Conservation (phyloP, 2,888 invertebrate species). For the Notodonta dromedarius region DNA sequence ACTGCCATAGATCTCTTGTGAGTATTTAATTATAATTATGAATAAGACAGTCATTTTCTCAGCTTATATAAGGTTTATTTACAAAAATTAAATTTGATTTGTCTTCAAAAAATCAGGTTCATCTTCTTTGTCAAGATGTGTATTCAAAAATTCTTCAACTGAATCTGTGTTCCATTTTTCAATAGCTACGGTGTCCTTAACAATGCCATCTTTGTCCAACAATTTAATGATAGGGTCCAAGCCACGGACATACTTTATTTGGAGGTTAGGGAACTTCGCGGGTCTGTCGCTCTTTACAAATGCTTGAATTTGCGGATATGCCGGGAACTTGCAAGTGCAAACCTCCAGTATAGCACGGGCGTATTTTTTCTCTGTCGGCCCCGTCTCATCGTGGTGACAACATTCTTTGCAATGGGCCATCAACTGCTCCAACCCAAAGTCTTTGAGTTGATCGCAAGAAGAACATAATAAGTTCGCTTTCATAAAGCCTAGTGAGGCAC, state of each 20-base stretch:
- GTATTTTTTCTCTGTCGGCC: constrained; percentile 89
- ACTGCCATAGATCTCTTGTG: constrained; percentile 92
- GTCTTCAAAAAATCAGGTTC: constrained; percentile 84
- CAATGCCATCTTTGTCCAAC: constrained; percentile 92
- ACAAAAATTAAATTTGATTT: constrained; percentile 77
- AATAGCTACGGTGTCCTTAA: constrained; percentile 95
- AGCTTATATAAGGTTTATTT: constrained; percentile 10
- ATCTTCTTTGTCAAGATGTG: constrained; percentile 89
- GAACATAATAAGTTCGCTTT: constrained; percentile 94
- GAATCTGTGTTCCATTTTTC: constrained; percentile 99
- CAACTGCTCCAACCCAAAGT: constrained; percentile 88
- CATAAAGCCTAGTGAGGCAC: constrained; percentile 93
- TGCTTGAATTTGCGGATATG: constrained; percentile 99
- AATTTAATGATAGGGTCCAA: constrained; percentile 97
- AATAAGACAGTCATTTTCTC: constrained; percentile 1
- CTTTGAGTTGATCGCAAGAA: constrained; percentile 92
- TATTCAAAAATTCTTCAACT: constrained; percentile 97
- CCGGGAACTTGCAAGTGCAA: constrained; percentile 99
- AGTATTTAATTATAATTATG: constrained; percentile 47
- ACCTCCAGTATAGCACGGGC: constrained; percentile 97
- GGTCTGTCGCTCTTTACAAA: constrained; percentile 97
- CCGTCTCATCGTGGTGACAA: constrained; percentile 89
- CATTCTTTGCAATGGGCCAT: constrained; percentile 90
- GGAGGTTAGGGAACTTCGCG: constrained; percentile 94
- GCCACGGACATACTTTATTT: constrained; percentile 96